Evolutionary conservation across 2,113 vertebrate genomes (phyloP).

Genomic region (Heterotis niloticus): DNA sequence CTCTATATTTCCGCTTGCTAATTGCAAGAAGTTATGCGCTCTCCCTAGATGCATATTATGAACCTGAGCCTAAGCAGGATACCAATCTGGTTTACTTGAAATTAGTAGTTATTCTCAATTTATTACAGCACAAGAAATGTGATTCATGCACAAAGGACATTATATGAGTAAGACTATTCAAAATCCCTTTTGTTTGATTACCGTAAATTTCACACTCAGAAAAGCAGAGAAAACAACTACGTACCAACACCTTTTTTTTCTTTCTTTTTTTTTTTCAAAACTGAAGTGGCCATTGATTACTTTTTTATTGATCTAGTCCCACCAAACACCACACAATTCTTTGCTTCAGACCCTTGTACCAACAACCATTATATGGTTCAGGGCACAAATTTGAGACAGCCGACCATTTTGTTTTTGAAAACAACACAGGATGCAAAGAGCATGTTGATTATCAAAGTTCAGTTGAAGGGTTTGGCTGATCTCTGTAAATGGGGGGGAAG

Average conservation of each 20-base stretch:
- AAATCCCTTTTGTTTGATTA: too few species aligned
- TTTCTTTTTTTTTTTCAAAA: too few species aligned
- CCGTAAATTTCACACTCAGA: not conserved
- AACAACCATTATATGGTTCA: too few species aligned
- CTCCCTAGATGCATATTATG: conserved; percentile 13
- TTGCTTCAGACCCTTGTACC: too few species aligned
- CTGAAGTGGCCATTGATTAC: not conserved
- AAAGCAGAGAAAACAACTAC: not conserved
- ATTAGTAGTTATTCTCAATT: not conserved
- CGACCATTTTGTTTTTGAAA: not conserved
- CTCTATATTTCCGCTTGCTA: conserved; percentile 24
- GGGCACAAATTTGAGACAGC: not conserved
- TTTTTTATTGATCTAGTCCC: not conserved
- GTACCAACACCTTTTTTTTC: not conserved
- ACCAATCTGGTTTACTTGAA: not conserved
- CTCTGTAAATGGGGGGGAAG: not conserved
- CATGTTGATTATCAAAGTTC: not conserved
- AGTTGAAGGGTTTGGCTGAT: not conserved
- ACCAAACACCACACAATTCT: not conserved
- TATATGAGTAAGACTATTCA: too few species aligned
- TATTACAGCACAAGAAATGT: not conserved
- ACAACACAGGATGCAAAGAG: not conserved
- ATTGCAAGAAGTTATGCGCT: conserved; percentile 21
- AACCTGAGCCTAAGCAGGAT: not conserved
- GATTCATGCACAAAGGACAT: not conserved